A percentile compares a stretch with the other conserved stretches of the same genome.
These are phyloP conservation scores for Sympetrum striolatum DNA, from an alignment of 2,888 invertebrate species.

Conservation along the genomic window DNA sequence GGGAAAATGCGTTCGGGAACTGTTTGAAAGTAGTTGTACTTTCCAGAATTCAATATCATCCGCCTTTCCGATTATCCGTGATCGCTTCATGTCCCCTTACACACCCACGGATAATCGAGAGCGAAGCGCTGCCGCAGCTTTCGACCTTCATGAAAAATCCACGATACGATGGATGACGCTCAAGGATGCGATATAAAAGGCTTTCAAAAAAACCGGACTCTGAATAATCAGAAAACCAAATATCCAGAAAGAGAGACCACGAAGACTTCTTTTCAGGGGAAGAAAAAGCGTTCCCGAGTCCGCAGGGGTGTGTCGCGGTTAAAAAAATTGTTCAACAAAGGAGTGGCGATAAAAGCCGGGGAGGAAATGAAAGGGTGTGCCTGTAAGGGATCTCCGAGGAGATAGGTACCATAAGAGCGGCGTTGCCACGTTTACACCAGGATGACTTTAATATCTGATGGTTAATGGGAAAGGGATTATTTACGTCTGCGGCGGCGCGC, in stretches of 20 bases:
- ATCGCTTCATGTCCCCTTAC: too few species aligned
- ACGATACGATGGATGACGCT: too few species aligned
- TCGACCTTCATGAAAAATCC: too few species aligned
- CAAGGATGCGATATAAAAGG: too few species aligned
- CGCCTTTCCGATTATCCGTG: too few species aligned
- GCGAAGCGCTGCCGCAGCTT: too few species aligned
- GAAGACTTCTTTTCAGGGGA: not conserved
- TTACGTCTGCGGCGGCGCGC: not conserved
- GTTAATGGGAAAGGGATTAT: not conserved
- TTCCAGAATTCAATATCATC: too few species aligned
- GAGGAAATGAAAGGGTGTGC: slow-evolving; percentile 36
- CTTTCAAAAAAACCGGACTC: too few species aligned
- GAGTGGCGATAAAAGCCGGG: slow-evolving; percentile 3
- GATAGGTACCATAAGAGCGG: not conserved
- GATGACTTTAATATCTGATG: not conserved
- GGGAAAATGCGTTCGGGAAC: too few species aligned
- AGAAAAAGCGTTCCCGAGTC: not conserved
- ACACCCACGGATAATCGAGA: too few species aligned
- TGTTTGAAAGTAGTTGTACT: too few species aligned
- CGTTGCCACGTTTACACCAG: not conserved
- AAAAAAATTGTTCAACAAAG: not conserved
- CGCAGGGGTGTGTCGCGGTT: not conserved
- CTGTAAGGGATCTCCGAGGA: not conserved
- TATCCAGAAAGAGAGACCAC: not conserved
- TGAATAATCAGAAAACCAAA: not conserved